phyloP scores from a whole-genome alignment of 2,113 vertebrate species.

The Emydocephalus ijimae region DNA sequence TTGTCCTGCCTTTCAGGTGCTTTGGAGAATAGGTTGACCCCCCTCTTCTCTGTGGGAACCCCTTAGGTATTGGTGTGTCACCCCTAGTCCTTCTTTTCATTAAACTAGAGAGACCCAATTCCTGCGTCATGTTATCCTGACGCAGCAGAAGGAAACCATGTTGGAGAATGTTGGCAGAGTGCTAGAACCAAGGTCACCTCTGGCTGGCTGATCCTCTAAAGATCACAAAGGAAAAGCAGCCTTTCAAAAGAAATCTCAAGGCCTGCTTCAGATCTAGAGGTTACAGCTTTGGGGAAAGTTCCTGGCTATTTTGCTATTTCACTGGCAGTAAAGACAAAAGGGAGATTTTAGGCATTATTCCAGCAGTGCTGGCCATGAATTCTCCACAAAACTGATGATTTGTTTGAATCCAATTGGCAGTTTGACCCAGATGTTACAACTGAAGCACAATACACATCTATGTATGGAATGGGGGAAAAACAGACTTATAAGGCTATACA shows the following conservation, averaged over 20 bases:
- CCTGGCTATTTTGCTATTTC: not conserved
- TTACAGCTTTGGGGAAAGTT: not conserved
- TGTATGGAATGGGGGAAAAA: not conserved
- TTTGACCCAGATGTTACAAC: not conserved
- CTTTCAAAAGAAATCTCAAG: not conserved
- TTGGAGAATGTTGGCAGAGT: not conserved
- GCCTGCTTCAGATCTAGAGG: not conserved
- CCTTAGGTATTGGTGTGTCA: no score
- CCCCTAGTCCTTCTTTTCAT: no score
- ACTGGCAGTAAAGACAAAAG: not conserved
- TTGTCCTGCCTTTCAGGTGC: not conserved
- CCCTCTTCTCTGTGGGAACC: no score
- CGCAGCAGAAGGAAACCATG: not conserved
- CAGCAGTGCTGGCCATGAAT: not conserved
- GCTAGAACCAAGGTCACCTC: not conserved
- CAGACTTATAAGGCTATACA: not conserved
- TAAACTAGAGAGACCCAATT: no score
- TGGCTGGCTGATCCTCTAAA: not conserved
- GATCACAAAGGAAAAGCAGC: not conserved
- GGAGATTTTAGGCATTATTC: not conserved
- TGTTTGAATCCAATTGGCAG: not conserved
- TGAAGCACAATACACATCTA: no score
- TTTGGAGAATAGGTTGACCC: not conserved
- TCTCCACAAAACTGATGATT: not conserved
- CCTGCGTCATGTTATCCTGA: not conserved